Base-by-base conservation (phyloP, 37 sponge, comb jelly and placozoan genomes). In the Halisarca cf. caerulea region DNA sequence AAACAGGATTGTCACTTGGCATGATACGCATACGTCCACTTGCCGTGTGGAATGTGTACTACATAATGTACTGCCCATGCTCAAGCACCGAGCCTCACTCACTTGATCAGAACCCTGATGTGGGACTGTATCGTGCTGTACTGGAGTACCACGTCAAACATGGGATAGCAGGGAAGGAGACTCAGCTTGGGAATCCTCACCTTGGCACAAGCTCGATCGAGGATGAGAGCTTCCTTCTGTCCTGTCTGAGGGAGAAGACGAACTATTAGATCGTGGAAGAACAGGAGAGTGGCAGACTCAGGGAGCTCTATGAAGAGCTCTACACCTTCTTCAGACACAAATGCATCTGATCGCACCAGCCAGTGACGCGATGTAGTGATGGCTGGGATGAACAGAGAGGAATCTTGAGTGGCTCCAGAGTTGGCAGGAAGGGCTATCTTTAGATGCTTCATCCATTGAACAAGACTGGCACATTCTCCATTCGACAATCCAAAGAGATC, bases 391-490 rank as follows among this genome's bases (percentile, higher is more conserved):
- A 92, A 88, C 62, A 64, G 88, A 39, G 15, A 74, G 2, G 69
- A 34, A 6, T 41, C 36, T 58, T 73, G 44, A 41, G 38, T 37
- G 17, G 37, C 82, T 35, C 69, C 73, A 21, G 21, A 66, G 2
- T 45, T 32, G 25, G 42, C 38, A 43, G 59, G 54, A 27, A 82
- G 88, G 47, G 87, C 41, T 45, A 72, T 83, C 71, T 80, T 74
- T n/a, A 41, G 24, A 88, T 27, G 34, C 64, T 88, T 69, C 84
- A 88, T 79, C 89, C 92, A 92, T 42, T 57, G 18, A 32, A 92
- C 33, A 30, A 92, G 51, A 17, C 20, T 25, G 9, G 42, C 51
- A 21, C 62, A 59, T n/a, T 88, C 58, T 23, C n/a, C 42, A 20
- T 2, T 2, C 18, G 47, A 24, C 24, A 8, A 44, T 20, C 51